Conservation (phyloP, 1,140 invertebrate genomes). For the Bombus pyrosoma region DNA sequence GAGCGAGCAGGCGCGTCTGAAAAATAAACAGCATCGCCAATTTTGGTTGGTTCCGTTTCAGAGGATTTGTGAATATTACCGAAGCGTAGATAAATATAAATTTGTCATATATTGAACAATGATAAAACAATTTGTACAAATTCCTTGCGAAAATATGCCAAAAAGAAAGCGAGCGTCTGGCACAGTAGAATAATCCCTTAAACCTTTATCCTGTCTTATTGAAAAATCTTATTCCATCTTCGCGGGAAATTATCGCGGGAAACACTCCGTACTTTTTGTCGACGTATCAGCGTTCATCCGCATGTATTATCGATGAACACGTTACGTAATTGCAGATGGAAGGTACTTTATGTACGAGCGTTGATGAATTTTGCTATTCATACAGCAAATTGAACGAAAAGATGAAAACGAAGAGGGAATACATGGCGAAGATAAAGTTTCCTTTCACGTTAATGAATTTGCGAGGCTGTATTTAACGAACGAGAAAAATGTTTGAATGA, state of each 20-base stretch:
- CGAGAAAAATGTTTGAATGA: neutral
- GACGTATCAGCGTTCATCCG: neutral
- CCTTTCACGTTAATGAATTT: neutral
- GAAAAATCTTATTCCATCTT: neutral
- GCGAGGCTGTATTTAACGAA: neutral
- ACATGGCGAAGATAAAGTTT: neutral
- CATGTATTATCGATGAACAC: neutral
- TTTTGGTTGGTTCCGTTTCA: too few relatives aligned
- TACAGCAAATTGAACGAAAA: neutral
- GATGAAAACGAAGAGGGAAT: neutral
- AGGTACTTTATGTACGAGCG: neutral
- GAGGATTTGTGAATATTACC: too few relatives aligned
- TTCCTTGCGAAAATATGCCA: too few relatives aligned
- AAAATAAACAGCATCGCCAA: too few relatives aligned
- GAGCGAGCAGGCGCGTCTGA: too few relatives aligned
- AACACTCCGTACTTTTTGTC: neutral
- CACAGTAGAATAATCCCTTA: too few relatives aligned
- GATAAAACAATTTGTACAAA: too few relatives aligned
- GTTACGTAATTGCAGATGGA: neutral
- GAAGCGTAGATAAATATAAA: too few relatives aligned
- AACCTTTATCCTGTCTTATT: neutral
- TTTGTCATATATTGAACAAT: too few relatives aligned
- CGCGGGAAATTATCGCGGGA: too few relatives aligned
- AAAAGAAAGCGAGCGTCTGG: neutral
- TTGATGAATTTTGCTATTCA: slow-evolving; percentile 11